Evolutionary conservation across 2,797 vertebrate genomes (phyloP), one percentile per base, ranked within the genome.

Genomic region (Gymnoscopelus microlampas): DNA sequence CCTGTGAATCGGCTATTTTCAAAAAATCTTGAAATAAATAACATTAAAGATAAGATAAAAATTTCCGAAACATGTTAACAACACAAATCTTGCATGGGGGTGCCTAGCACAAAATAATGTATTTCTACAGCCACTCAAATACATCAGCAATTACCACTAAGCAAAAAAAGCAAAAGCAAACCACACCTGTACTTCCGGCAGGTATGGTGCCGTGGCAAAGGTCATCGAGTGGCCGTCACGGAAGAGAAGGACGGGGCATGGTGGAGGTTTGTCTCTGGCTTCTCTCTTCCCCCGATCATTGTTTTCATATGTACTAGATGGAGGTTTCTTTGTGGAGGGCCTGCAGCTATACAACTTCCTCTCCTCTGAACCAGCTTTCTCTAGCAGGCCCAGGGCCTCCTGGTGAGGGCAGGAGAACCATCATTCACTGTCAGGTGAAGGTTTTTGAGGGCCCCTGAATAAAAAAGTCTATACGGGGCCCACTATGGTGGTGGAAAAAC

Each of bases 301-400:
- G 57, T 64, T 82, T 80, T 92, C 83, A 77, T 68, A n/a, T 48
- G 29, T 24, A 39, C 39, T 44, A 8, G 39, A 44, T 9, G 60
- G 15, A 48, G 65, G 29, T 26, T 65, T 72, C 26, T 35, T 32
- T 15, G 60, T 14, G 60, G 49, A 63, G 60, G 73, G 73, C 78
- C 84, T 79, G n/a, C 79, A 81, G 39, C 74, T 79, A 80, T 88
- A 91, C 5, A 96, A 72, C 10, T 85, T 85, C 74, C 63, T 95
- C 89, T 97, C 96, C 82, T 98, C 96, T 57, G 88, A 67, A 80
- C 93, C 95, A 3, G 90, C 93, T 90, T 95, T 97, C 80, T 96
- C 93, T 74, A 97, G 93, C 78, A 98, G 85, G 67, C 70, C 80
- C 65, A 85, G 78, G 14, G 96, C 95, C 83, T 96, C 95, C 98